Evolutionary conservation across 1,140 invertebrate species (phyloP), one percentile per base, ranked within the genome.

Genomic region (Micrasema minimum): DNA sequence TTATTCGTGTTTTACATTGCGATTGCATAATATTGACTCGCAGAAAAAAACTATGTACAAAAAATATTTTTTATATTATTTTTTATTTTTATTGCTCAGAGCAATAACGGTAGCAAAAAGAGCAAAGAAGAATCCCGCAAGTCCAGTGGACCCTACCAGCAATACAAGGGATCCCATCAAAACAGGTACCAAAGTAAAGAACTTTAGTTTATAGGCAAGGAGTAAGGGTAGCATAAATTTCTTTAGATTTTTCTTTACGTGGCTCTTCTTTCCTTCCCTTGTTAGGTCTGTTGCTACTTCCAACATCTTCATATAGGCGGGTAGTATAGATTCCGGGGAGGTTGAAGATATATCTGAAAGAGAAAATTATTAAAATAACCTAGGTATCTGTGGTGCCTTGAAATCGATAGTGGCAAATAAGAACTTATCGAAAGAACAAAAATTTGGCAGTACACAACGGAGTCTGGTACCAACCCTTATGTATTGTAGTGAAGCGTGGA

Each of bases 61-160:
- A 38, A 38, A 38, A 11, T 38, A 38, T 38, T 38, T 38, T 6
- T 38, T 38, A 38, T 38, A 11, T 38, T 6, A n/a, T n/a, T n/a
- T 31, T 31, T 31, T 4, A 4, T 31, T 31, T 31, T 31, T 31
- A 31, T 31, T 31, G 3, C 3, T 87, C 53, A 88, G 75, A 69
- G 82, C 86, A 83, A 88, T 87, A 16, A 85, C 85, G 6, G 87
- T 86, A 70, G 86, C 90, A 76, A 94, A 94, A 1, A 94, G 80
- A 1, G 93, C 91, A 79, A 94, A 94, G 84, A 94, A 94, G 81
- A 94, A 94, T 67, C 92, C 92, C 10, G 91, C 92, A 38, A 94
- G 80, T 7, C 91, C 89, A 5, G 92, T 92, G 1, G 91, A 90
- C 53, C 90, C 91, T 1, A 91, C 88, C 18, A 94, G 80, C 6